Base-by-base conservation (phyloP, 2,113 vertebrate genomes). In the Nibea albiflora region DNA sequence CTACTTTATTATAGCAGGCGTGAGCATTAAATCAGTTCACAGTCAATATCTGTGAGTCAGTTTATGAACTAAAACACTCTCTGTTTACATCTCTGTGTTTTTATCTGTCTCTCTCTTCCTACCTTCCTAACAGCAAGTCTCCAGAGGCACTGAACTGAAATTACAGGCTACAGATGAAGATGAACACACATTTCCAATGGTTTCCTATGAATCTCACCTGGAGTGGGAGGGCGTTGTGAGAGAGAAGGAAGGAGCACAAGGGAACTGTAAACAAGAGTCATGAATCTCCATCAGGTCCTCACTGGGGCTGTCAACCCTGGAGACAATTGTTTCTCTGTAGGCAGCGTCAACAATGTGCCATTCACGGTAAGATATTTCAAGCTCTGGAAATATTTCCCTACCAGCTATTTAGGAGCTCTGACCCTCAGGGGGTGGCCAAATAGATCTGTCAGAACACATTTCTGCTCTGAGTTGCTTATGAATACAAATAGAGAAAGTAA, bases 281-380 rank as follows among this genome's bases (percentile, higher is more conserved):
- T 99, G 98, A 98, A 98, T 94, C 96, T 99, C 85, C 98, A 99
- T 94, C 98, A 99, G 93, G 98, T 99, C 89, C 95, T 99, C 85
- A 98, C 98, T 6, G 97, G 98, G 61, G 98, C 98, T 5, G 98
- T 98, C 89, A 99, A 99, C 92, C 97, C 98, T 5, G 98, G 98
- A 22, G 96, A 98, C 90, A 96, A 97, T 91, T 98, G 97, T 92
- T 99, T 98, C 93, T 97, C 97, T 28, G 97, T 98, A 68, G 98
- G 97, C 24, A 96, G 93, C 66, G 67, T 98, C 53, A 95, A 95
- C 85, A 95, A 96, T 69, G 95, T 96, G 84, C 96, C 96, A 64
- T 97, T 99, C 91, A 99, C 98, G 94, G 98, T 99, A 90, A 97
- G 93, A 78, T 67, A 86, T 85, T 68, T 71, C 73, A 81, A 74